Conservation (phyloP, 2,888 invertebrate species). For the Dicranocentrus wangi region DNA sequence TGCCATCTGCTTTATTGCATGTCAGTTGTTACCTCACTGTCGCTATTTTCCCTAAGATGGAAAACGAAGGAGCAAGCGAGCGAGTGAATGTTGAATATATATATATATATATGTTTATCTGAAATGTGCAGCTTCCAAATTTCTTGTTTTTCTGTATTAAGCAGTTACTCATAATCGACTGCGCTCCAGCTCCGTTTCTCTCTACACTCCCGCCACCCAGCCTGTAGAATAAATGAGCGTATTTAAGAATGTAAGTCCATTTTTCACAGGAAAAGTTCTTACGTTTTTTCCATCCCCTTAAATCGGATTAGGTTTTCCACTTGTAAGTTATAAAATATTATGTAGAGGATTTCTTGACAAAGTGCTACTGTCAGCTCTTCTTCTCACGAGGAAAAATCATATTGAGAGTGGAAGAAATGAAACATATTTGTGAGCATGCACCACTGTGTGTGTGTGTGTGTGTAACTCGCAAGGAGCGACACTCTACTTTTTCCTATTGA, state of each 20-base stretch:
- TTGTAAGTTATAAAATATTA: not conserved
- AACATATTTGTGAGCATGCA: not conserved
- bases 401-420: not conserved
- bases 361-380: slow-evolving; percentile 20
- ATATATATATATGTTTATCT: too few species aligned
- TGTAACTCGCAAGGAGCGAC: too few species aligned
- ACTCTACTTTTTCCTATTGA: not conserved
- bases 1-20: slow-evolving; percentile 37
- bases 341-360: slow-evolving; percentile 11
- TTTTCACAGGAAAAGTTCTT: slow-evolving; percentile 29
- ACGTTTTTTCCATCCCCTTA: not conserved
- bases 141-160: not conserved
- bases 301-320: not conserved
- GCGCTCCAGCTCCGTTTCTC: slow-evolving; percentile 10
- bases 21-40: slow-evolving; percentile 6
- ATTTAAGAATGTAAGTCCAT: slow-evolving; percentile 19
- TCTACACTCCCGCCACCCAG: not conserved
- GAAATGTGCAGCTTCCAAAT: too few species aligned
- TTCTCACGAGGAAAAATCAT: not conserved
- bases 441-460: too few species aligned
- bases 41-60: not conserved
- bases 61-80: too few species aligned
- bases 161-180: slow-evolving; percentile 8
- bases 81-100: too few species aligned
- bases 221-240: slow-evolving; percentile 25